Conservation (phyloP, 2,113 vertebrate genomes). For the Myxocyprinus asiaticus region DNA sequence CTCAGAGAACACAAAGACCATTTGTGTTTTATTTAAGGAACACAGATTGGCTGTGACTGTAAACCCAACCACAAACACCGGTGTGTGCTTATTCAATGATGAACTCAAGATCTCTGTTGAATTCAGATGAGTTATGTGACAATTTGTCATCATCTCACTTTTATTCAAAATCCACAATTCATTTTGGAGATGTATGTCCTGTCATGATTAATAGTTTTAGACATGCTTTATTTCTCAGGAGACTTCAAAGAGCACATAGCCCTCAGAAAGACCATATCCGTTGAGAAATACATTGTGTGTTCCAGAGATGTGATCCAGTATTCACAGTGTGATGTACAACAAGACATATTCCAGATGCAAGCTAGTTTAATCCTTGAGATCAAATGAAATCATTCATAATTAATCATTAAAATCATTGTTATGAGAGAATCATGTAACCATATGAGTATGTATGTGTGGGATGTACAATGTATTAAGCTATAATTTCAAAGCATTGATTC, state of each 20-base stretch:
- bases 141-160: not conserved
- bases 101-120: not conserved
- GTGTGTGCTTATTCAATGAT: not conserved
- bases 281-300: not conserved
- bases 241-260: slow-evolving; percentile 18
- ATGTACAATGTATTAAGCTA: not conserved
- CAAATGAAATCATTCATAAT: too few species aligned
- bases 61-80: not conserved
- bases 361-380: too few species aligned
- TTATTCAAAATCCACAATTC: not conserved
- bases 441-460: too few species aligned
- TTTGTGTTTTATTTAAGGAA: not conserved
- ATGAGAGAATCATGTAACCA: too few species aligned
- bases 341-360: not conserved
- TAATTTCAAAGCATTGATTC: not conserved
- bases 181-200: slow-evolving; percentile 1
- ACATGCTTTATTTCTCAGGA: slow-evolving; percentile 11
- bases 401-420: too few species aligned
- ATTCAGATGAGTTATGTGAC: not conserved
- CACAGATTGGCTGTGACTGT: not conserved
- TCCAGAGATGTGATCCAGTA: slow-evolving; percentile 18
- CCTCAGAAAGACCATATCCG: not conserved
- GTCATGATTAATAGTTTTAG: not conserved
- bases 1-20: not conserved
- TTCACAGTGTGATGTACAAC: not conserved